Base-by-base conservation (phyloP, 64 coral and sea anemone species). In the Acropora yongei region DNA sequence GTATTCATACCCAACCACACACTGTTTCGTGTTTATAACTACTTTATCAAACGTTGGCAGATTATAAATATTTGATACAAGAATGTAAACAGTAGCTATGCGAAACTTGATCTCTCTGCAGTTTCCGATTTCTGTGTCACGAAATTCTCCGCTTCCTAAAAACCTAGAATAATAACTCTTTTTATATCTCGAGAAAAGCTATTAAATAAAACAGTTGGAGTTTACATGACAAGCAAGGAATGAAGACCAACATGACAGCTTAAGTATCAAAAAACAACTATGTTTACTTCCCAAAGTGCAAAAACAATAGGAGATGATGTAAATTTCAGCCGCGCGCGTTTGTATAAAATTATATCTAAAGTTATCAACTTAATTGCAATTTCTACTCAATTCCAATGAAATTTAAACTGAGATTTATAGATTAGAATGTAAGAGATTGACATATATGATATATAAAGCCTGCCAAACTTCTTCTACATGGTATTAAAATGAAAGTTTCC, bases 1-100 rank as follows among this genome's bases (percentile, higher is more conserved):
- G 66, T 77, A 89, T 93, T 89, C 86, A 55, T 76, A 49, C 11
- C 51, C 74, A 80, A 82, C 92, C 92, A 88, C 82, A 68, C 49
- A 71, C 46, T 41, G 82, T 84, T 10, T 84, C 47, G 71, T 84
- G 61, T 69, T 84, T 84, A 84, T 69, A 16, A 8, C 14, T 19
- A 8, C 46, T 44, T 72, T 69, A 69, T 71, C 44, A 6, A 5
- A 69, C 13, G 14, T 20, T 44, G 44, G 18, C 16, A 84, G 61
- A 69, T 71, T 48, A 84, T 71, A 69, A 84, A 71, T 84, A 84
- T 71, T 84, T 84, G 13, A 84, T 30, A 71, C 82, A 69, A 2
- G 9, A 44, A 9, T 69, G 6, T 47, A 17, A 83, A 66, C 14
- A 5, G 0, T 2, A 63, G 8, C 11, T 18, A 13, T 2, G 60